Evolutionary conservation across 2,797 vertebrate genomes (phyloP), one percentile per base, ranked within the genome.

Genomic region (Semaprochilodus insignis): DNA sequence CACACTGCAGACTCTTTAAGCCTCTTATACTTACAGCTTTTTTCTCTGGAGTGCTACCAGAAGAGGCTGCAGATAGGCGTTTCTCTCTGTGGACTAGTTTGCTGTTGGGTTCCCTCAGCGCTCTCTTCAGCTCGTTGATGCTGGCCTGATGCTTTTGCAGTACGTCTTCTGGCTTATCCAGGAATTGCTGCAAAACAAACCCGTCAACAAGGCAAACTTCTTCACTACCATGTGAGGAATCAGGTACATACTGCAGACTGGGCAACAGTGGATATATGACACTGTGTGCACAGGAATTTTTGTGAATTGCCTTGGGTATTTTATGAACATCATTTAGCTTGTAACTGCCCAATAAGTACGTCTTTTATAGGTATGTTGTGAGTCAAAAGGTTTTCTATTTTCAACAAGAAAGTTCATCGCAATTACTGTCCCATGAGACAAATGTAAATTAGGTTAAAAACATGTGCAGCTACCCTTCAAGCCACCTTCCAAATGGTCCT

Each of bases 91-190:
- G 97, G 86, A 97, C 95, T 87, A 99, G 95, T 88, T 99, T 99
- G 95, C 96, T 99, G 92, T 99, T 99, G 19, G 98, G 97, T 77
- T 99, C 97, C 92, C 96, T 97, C 89, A 99, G 89, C 13, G 98
- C 97, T 87, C 97, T 95, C 93, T 99, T 99, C 90, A 99, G 93
- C 91, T 99, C 98, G 3, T 99, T 99, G 94, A 99, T 99, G 94
- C 98, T 99, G 91, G 98, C 98, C 94, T 99, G 98, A 88, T 99
- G 98, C 92, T 99, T 99, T 87, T 99, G 96, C 60, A 99, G 88
- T 87, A 99, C 97, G 4, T 99, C 98, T 86, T 99, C 97, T 4
- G 98, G 96, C 88, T 99, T 99, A 92, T 99, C 98, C 93, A 99
- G 90, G 93, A 99, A 99, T 94, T 97, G 96, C 91, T 92, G 77